Conservation (phyloP, 2,797 vertebrate genomes). For the Pipistrellus pygmaeus region DNA sequence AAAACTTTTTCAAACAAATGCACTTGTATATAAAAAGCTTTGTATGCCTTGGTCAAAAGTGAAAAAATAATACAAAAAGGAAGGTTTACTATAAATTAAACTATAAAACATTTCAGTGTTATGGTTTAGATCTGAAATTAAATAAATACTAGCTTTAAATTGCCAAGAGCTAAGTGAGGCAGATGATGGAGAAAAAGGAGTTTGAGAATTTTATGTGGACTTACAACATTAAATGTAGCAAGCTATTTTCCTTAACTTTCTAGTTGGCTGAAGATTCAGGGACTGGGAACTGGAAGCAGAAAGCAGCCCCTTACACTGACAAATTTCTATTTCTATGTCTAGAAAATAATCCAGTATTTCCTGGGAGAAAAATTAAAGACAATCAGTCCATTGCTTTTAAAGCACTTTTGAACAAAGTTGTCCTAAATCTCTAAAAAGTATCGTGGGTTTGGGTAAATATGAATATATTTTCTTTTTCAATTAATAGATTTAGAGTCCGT, state of each 20-base stretch:
- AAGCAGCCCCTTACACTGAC: neutral
- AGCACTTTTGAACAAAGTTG: constrained; percentile 29
- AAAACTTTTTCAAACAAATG: neutral
- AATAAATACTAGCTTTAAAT: neutral
- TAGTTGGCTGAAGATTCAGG: neutral
- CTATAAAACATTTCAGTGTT: neutral
- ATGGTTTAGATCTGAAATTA: neutral
- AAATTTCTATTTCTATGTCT: neutral
- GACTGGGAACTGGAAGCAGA: neutral
- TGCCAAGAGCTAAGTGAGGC: neutral
- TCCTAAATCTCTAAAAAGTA: neutral
- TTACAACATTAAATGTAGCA: neutral
- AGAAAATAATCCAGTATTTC: neutral
- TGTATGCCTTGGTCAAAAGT: constrained; percentile 1
- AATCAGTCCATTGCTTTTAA: neutral
- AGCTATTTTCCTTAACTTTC: neutral
- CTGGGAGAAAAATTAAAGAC: neutral
- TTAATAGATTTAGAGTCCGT: neutral
- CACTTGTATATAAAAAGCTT: neutral
- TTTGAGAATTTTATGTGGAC: neutral
- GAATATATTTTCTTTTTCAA: neutral
- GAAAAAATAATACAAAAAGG: neutral
- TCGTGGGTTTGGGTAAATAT: neutral
- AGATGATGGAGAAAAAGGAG: neutral
- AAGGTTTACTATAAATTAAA: neutral